Evolutionary conservation across 2,888 invertebrate genomes (phyloP).

Genomic region (Rotaria socialis): DNA sequence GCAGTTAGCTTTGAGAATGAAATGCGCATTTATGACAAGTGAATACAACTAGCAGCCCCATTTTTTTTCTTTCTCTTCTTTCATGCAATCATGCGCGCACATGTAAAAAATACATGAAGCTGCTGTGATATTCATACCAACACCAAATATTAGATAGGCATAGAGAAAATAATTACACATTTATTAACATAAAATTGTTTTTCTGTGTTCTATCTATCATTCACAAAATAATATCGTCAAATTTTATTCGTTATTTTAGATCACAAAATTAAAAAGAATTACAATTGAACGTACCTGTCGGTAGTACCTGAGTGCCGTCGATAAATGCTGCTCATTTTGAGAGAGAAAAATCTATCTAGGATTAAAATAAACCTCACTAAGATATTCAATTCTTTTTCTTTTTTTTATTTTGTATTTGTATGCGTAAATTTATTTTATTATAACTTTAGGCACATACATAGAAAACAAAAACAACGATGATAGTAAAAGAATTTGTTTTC

Average conservation of each 20-base stretch:
- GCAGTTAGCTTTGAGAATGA: neutral
- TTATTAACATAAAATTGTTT: neutral
- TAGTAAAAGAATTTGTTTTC: neutral
- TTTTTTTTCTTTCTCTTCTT: neutral
- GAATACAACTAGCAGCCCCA: neutral
- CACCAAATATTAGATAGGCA: neutral
- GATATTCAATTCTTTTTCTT: neutral
- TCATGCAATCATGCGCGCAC: neutral
- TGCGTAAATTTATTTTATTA: conserved; percentile 1
- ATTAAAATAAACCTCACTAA: conserved; percentile 1
- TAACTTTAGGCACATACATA: neutral
- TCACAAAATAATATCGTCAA: neutral
- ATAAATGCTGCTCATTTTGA: conserved; percentile 11
- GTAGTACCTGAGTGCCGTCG: conserved; percentile 12
- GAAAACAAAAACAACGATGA: neutral
- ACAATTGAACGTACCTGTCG: neutral
- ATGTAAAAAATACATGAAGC: neutral
- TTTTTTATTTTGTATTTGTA: neutral
- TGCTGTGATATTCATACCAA: neutral
- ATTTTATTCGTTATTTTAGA: neutral
- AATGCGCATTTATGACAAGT: neutral
- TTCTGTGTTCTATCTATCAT: neutral
- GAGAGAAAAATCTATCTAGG: neutral
- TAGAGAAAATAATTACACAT: neutral
- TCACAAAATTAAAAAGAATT: neutral